Conservation (phyloP, 2,888 invertebrate species). For the Danaus chrysippus region DNA sequence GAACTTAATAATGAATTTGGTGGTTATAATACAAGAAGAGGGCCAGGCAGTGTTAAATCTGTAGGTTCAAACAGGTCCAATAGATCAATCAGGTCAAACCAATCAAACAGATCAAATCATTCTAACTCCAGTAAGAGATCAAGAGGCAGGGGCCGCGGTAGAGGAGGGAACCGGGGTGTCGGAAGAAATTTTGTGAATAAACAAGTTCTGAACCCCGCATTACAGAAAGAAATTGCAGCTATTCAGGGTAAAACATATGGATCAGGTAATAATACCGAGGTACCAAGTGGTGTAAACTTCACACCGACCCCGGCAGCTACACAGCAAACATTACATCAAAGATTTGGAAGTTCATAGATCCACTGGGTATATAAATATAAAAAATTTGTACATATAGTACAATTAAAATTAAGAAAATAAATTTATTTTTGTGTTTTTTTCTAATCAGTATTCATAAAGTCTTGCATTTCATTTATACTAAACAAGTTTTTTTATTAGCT, state of each 20-base stretch:
- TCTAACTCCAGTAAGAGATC: slow-evolving; percentile 56
- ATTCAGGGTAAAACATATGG: slow-evolving; percentile 63
- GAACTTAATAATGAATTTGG: slow-evolving; percentile 62
- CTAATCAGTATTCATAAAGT: slow-evolving; percentile 1
- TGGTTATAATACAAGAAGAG: slow-evolving; percentile 54
- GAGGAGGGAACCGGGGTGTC: slow-evolving; percentile 56
- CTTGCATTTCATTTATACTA: background rate
- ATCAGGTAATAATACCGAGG: slow-evolving; percentile 28
- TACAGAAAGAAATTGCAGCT: slow-evolving; percentile 70
- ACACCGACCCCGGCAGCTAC: slow-evolving; percentile 65
- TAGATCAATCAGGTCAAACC: slow-evolving; percentile 54
- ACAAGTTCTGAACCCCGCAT: slow-evolving; percentile 60
- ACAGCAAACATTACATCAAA: slow-evolving; percentile 63
- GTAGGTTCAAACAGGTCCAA: slow-evolving; percentile 65
- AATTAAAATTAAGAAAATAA: background rate
- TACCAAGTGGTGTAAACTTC: slow-evolving; percentile 48
- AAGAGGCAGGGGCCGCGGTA: slow-evolving; percentile 54
- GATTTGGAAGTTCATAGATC: slow-evolving; percentile 58
- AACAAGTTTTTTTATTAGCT: background rate
- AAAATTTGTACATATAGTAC: slow-evolving; percentile 4
- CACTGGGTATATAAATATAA: background rate
- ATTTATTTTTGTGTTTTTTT: background rate
- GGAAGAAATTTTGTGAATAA: slow-evolving; percentile 64
- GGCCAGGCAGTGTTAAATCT: slow-evolving; percentile 68
- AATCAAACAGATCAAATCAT: slow-evolving; percentile 49